These are phyloP conservation scores for Capreolus pygargus DNA, from an alignment of 2,113 vertebrate genomes.

Conservation along the genomic window DNA sequence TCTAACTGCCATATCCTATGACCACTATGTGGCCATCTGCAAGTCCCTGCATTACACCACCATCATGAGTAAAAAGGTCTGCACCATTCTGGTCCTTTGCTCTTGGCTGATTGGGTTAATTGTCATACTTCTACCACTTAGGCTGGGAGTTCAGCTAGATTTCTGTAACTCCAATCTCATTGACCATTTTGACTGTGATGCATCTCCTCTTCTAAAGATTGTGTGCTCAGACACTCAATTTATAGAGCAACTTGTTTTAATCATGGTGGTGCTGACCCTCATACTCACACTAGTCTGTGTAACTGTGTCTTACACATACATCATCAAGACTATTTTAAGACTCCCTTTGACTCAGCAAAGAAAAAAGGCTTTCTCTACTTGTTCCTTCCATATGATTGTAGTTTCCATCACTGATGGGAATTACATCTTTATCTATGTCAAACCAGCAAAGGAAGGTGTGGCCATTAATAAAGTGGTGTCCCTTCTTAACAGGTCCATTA, in stretches of 20 bases:
- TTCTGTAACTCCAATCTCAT: constrained; percentile 45
- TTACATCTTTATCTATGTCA: constrained; percentile 45
- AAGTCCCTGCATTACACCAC: constrained; percentile 38
- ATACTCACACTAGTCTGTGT: constrained; percentile 31
- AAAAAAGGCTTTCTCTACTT: constrained; percentile 47
- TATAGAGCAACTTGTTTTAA: constrained; percentile 3
- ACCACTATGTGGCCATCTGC: constrained; percentile 49
- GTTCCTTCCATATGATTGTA: constrained; percentile 21
- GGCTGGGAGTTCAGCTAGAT: constrained; percentile 29
- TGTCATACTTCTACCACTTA: background rate
- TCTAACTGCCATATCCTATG: constrained; percentile 46
- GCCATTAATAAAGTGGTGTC: background rate
- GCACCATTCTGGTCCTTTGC: background rate
- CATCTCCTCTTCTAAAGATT: constrained; percentile 23
- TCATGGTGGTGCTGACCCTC: constrained; percentile 20
- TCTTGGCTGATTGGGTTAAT: constrained; percentile 18
- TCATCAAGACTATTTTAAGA: constrained; percentile 29
- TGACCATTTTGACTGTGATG: constrained; percentile 49
- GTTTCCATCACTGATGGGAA: constrained; percentile 44
- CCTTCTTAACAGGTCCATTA: constrained; percentile 29
- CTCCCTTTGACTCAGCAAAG: constrained; percentile 17
- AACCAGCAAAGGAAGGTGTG: constrained; percentile 28
- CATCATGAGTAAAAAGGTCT: constrained; percentile 33
- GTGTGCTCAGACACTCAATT: constrained; percentile 30
- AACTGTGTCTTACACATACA: background rate